phyloP scores from a whole-genome alignment of 2,888 invertebrate genomes.

The Himalopsyche japonica region DNA sequence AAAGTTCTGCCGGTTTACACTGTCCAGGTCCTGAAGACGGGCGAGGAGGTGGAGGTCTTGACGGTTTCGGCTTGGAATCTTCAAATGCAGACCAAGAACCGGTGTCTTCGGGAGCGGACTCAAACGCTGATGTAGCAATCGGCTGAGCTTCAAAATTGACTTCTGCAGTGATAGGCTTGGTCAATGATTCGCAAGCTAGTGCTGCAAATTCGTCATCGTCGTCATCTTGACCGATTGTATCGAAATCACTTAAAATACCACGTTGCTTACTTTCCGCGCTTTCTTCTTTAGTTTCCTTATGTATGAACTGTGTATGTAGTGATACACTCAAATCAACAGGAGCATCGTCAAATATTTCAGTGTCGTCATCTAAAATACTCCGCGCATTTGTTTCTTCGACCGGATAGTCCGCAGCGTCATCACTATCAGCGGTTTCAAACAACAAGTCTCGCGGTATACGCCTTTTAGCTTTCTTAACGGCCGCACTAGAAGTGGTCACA shows the following conservation, averaged over 20 bases:
- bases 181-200: constrained; percentile 76
- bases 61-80: constrained; percentile 50
- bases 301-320: constrained; percentile 60
- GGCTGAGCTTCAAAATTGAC: constrained; percentile 48
- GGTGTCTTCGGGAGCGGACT: constrained; percentile 53
- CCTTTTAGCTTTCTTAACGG: constrained; percentile 57
- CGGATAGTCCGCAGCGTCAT: constrained; percentile 47
- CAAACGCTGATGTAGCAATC: constrained; percentile 50
- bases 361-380: constrained; percentile 76
- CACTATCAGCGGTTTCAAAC: constrained; percentile 64
- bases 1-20: not conserved
- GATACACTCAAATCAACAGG: constrained; percentile 74
- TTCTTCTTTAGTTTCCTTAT: constrained; percentile 49
- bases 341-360: constrained; percentile 67
- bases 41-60: constrained; percentile 50
- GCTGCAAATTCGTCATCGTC: constrained; percentile 78
- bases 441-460: constrained; percentile 71
- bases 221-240: constrained; percentile 59
- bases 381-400: constrained; percentile 48
- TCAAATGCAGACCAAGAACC: constrained; percentile 71
- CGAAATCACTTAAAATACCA: constrained; percentile 58
- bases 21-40: constrained; percentile 44
- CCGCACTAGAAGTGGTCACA: constrained; percentile 63
- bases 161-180: constrained; percentile 59
- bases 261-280: constrained; percentile 44